Conservation (phyloP, 2,797 vertebrate genomes). For the Gephyroberyx darwinii region DNA sequence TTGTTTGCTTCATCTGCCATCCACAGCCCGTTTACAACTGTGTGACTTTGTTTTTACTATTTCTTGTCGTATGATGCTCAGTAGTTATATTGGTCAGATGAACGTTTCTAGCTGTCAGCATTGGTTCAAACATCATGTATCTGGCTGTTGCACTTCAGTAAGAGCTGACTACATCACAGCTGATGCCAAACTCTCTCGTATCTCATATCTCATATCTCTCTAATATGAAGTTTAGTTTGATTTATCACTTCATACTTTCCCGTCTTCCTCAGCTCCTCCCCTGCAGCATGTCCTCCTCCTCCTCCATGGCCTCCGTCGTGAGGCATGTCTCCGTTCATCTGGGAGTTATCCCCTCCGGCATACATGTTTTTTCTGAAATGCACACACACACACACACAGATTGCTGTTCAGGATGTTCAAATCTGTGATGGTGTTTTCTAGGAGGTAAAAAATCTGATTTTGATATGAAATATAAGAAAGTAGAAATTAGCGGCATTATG, state of each 20-base stretch:
- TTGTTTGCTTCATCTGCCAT: too few relatives aligned
- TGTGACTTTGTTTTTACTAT: too few relatives aligned
- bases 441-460: too few relatives aligned
- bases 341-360: constrained; percentile 88
- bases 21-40: too few relatives aligned
- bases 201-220: not conserved
- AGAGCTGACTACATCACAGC: not conserved
- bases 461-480: too few relatives aligned
- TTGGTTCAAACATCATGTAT: not conserved
- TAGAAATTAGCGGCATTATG: too few relatives aligned
- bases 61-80: too few relatives aligned
- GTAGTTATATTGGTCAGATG: too few relatives aligned
- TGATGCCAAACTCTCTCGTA: not conserved
- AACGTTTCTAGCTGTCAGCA: too few relatives aligned
- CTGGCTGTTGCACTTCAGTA: too few relatives aligned
- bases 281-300: constrained; percentile 87
- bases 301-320: constrained; percentile 88
- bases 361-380: constrained; percentile 94
- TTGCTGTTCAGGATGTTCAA: constrained; percentile 3
- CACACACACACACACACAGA: constrained; percentile 7
- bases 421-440: too few relatives aligned
- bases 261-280: constrained; percentile 90
- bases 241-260: constrained; percentile 83
- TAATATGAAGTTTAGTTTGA: not conserved
- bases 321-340: constrained; percentile 95